Base-by-base conservation (phyloP, 2,113 vertebrate species). In the Rhea pennata region DNA sequence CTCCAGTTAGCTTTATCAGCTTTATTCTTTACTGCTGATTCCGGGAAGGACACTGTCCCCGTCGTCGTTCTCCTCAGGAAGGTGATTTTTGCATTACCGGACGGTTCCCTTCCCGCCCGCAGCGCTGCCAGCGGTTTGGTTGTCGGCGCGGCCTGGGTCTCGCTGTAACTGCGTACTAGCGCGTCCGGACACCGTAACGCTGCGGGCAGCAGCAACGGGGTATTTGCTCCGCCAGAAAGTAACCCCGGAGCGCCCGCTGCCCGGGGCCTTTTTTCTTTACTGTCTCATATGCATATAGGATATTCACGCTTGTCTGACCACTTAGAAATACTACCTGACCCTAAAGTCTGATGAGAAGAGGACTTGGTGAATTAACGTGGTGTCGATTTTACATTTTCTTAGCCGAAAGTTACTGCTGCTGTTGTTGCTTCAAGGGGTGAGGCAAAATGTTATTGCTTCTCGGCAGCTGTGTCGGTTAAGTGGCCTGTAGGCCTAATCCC, bases 371-470 rank as follows among this genome's bases (percentile, higher is more conserved):
- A 92, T 72, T 90, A 73, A 70, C 79, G 82, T 15, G 53, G 15
- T 79, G 58, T 75, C 84, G 87, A 85, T 56, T 59, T 39, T 77
- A 62, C 33, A 72, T 88, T 84, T 92, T 53, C 73, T 83, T 80
- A 86, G 59, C 44, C 51, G 71, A 40, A 93, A 84, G 81, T 92
- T 92, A 77, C 44, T 14, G 51, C 24, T 61, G 54, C 83, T 64
- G 72, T 56, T 78, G 51, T 80, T 95, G 67, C 84, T 91, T 92
- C 95, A 90, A 83, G 92, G 9, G 61, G 6, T 46, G 79, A 95
- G 75, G 95, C 71, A 95, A 94, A 97, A 95, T 95, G 95, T 74
- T 85, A 92, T 86, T 77, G 95, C 94, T 91, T 96, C 78, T 81
- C 69, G 72, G 91, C 72, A 86, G 87, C 72, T 96, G 75, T 77